Base-by-base conservation (phyloP, 1,140 invertebrate species). In the Drosophila asahinai region DNA sequence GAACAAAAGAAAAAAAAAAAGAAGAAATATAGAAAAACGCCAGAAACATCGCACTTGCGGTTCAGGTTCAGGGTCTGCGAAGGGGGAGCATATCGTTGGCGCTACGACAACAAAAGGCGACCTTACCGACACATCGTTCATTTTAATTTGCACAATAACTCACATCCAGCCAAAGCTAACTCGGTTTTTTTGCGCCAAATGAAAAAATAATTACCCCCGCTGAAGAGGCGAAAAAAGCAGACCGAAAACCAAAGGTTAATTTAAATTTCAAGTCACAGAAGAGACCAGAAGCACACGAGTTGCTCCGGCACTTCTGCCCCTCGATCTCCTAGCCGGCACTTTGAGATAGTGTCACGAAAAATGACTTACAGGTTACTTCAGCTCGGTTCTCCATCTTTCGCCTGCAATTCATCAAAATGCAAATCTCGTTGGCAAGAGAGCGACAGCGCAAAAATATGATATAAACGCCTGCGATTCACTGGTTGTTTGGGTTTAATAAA, bases 221-320 rank as follows among this genome's bases (percentile, higher is more conserved):
- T 25, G 61, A 65, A 57, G 43, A 62, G 40, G 52, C 55, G 47
- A 80, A 30, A 7, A 67, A 78, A 45, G 49, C 79, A 59, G 22
- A 42, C 51, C 30, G 25, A 71, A 81, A 71, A 54, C 17, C 58
- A 38, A 79, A 75, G 71, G 47, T 83, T 79, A 83, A 91, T 91
- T 91, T 90, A 83, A 91, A 92, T 90, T 91, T 91, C 89, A 78
- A 91, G 89, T 91, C 89, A 92, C 89, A 91, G 81, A 64, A 78
- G 70, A 80, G 59, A 59, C 74, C 60, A 65, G 40, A 27, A 61
- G 49, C 54, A 72, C 70, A 84, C 55, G 45, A 65, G 74, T 54
- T 66, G 57, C 36, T 51, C 2, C 19, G 58, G 40, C 65, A 64
- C 73, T 68, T 52, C 33, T 36, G 49, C 38, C 55, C 40, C 70